Conservation (phyloP, 2,113 vertebrate species). For the Scopus umbretta region DNA sequence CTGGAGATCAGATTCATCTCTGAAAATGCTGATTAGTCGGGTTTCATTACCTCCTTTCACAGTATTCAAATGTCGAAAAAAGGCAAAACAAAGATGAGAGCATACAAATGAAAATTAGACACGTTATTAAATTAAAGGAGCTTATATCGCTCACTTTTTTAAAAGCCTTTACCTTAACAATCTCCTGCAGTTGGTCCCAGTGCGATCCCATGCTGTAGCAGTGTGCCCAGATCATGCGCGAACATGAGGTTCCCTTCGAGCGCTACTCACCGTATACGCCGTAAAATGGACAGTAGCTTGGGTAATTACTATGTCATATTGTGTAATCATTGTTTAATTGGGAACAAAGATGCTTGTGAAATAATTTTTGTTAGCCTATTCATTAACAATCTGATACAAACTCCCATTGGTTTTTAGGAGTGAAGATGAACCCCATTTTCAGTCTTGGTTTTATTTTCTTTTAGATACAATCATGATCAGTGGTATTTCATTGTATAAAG, state of each 20-base stretch:
- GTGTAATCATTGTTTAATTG: neutral
- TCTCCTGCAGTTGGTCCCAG: neutral
- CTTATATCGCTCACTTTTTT: neutral
- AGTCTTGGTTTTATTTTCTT: neutral
- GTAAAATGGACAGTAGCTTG: neutral
- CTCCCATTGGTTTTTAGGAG: neutral
- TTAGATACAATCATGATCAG: neutral
- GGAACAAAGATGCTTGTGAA: neutral
- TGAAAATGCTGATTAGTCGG: slow-evolving; percentile 23
- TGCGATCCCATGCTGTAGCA: neutral
- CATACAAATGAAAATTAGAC: neutral
- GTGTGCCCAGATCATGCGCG: rapidly evolving
- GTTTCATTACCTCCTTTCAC: slow-evolving; percentile 19
- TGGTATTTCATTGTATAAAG: neutral
- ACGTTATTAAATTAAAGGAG: neutral
- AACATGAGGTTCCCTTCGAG: neutral
- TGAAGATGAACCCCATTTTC: neutral
- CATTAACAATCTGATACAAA: neutral
- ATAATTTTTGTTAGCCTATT: neutral
- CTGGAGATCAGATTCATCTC: neutral
- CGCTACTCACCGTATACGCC: neutral
- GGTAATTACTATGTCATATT: neutral
- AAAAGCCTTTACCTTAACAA: neutral
- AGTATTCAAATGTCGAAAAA: neutral
- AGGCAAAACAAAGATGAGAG: neutral